Base-by-base conservation (phyloP, 1,140 invertebrate species). In the Pissodes strobi region DNA sequence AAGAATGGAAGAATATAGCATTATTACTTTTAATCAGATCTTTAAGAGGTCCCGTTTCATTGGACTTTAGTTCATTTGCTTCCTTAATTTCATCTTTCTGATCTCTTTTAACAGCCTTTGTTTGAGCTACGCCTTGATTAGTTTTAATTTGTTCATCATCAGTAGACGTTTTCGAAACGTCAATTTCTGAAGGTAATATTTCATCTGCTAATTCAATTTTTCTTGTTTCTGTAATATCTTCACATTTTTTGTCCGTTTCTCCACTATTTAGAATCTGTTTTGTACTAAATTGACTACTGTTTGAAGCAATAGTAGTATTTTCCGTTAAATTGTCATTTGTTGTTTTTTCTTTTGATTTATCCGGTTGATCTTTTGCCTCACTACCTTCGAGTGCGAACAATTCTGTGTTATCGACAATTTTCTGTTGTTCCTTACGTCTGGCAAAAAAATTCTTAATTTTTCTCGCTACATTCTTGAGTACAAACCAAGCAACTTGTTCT, bases 401-500 rank as follows among this genome's bases (percentile, higher is more conserved):
- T 27, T 27, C 4, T 27, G 3, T 3, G 9, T 27, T 27, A 27
- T 27, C 25, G 9, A 9, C 9, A 27, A 5, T 27, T 27, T 5
- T 9, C 25, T 9, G 4, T 3, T 9, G 3, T 39, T 57, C 56
- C 34, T n/a, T 46, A 25, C 13, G 13, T 25, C 18, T 61, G 15
- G 17, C 43, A 65, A 45, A 55, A 41, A 1, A 27, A 3, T 30
- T 48, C 9, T 60, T 69, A 72, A 49, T 78, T 72, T 76, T 76
- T 43, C 78, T 79, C 0, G 75, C 78, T 13, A 83, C 66, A 71
- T 78, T 80, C 13, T 81, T 80, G 58, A 84, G 76, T 63, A 84
- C 74, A 66, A 79, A 82, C 73, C 82, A 85, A 2, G 85, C 75
- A 30, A 86, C 82, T 72, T 88, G 84, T 78, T 90, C 88, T 12